Evolutionary conservation across 2,113 vertebrate genomes (phyloP).

Genomic region (Indicator maculatus): DNA sequence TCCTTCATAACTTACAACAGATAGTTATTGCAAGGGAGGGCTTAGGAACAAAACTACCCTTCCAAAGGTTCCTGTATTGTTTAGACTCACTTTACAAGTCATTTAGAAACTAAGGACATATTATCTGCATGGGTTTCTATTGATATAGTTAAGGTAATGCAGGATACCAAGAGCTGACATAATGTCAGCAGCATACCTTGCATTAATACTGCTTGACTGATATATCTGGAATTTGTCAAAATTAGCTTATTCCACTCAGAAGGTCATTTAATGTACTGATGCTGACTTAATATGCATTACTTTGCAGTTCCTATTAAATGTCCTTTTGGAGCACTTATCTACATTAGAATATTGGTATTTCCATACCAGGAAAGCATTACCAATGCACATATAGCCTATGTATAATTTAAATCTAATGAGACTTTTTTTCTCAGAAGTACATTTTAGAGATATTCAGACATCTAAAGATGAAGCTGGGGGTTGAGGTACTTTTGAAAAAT

Average conservation of each 20-base stretch:
- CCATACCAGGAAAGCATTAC: background rate
- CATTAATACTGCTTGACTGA: conserved; percentile 1
- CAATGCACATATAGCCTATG: background rate
- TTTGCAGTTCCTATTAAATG: conserved; percentile 6
- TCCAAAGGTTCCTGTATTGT: background rate
- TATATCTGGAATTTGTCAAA: background rate
- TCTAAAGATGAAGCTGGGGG: background rate
- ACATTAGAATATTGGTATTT: conserved; percentile 29
- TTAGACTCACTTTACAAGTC: background rate
- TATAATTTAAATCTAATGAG: conserved; percentile 25
- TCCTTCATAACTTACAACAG: background rate
- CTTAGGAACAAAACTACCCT: background rate
- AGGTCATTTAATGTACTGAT: conserved; percentile 1
- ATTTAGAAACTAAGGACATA: background rate
- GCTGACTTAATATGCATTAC: conserved; percentile 33
- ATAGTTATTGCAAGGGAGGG: background rate
- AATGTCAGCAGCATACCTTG: background rate
- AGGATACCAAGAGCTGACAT: background rate
- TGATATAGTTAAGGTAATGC: background rate
- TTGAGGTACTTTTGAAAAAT: background rate
- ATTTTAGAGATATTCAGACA: background rate
- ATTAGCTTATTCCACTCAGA: conserved; percentile 10
- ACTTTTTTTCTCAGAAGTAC: background rate
- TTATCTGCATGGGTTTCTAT: background rate
- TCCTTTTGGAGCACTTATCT: conserved; percentile 35